phyloP scores from a whole-genome alignment of 2,888 invertebrate genomes.

The Microchrysa polita region DNA sequence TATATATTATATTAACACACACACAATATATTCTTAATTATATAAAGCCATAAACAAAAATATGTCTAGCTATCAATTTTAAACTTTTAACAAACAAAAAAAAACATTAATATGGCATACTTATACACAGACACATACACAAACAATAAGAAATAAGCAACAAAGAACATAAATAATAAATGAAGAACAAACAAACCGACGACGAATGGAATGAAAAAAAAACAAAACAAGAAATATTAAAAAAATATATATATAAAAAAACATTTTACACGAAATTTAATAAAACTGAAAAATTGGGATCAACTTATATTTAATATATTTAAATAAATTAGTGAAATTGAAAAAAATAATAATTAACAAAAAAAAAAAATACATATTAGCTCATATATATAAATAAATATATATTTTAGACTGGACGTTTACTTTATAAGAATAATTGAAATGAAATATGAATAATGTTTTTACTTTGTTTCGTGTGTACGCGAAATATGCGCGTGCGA shows the following conservation, averaged over 20 bases:
- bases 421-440: slow-evolving; percentile 29
- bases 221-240: slow-evolving; percentile 17
- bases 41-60: slow-evolving; percentile 46
- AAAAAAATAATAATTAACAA: no score
- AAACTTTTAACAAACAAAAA: slow-evolving; percentile 62
- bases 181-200: slow-evolving; percentile 41
- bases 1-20: no score
- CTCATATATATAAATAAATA: no score
- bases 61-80: slow-evolving; percentile 63
- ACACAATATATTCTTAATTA: slow-evolving; percentile 13
- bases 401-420: slow-evolving; percentile 38
- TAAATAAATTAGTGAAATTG: slow-evolving; percentile 59
- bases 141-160: slow-evolving; percentile 47
- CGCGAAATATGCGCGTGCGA: slow-evolving; percentile 18
- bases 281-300: slow-evolving; percentile 64
- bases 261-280: slow-evolving; percentile 41
- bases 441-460: slow-evolving; percentile 15
- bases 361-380: no score
- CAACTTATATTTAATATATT: slow-evolving; percentile 64
- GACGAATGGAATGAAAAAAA: slow-evolving; percentile 47
- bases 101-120: slow-evolving; percentile 40
- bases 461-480: background rate
- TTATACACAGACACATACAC: slow-evolving; percentile 46
- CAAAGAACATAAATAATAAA: no score
- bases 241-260: slow-evolving; percentile 53